These are phyloP conservation scores for Nerophis ophidion DNA, from an alignment of 2,113 vertebrate genomes.

Conservation along the genomic window DNA sequence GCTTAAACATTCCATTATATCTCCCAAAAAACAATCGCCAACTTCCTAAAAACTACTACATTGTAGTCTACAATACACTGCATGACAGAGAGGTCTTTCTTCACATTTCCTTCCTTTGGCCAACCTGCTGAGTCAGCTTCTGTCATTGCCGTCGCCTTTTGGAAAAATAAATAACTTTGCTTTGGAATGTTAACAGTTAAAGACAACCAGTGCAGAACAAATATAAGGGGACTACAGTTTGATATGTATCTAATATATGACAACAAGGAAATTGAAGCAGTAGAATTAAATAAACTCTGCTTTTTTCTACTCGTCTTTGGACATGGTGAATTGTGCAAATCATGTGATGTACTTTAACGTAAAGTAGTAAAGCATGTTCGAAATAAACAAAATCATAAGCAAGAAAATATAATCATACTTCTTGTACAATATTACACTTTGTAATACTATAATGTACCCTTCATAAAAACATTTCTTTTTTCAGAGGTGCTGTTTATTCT, in stretches of 20 bases:
- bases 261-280: no score
- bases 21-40: neutral
- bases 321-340: no score
- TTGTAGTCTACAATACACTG: neutral
- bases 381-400: no score
- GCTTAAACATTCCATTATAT: neutral
- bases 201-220: neutral
- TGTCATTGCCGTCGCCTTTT: neutral
- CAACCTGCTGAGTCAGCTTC: conserved; percentile 36
- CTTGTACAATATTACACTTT: no score
- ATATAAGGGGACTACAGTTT: neutral
- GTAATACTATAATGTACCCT: no score
- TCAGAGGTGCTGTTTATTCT: no score
- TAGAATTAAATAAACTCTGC: no score
- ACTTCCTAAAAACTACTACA: conserved; percentile 14
- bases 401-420: no score
- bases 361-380: no score
- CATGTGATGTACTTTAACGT: no score
- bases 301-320: no score
- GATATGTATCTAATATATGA: neutral
- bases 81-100: neutral
- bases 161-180: neutral
- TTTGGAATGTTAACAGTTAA: neutral
- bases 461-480: no score
- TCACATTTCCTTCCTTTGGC: conserved; percentile 37